phyloP scores from a whole-genome alignment of 2,888 invertebrate genomes.

The Rhabditoides inermis region DNA sequence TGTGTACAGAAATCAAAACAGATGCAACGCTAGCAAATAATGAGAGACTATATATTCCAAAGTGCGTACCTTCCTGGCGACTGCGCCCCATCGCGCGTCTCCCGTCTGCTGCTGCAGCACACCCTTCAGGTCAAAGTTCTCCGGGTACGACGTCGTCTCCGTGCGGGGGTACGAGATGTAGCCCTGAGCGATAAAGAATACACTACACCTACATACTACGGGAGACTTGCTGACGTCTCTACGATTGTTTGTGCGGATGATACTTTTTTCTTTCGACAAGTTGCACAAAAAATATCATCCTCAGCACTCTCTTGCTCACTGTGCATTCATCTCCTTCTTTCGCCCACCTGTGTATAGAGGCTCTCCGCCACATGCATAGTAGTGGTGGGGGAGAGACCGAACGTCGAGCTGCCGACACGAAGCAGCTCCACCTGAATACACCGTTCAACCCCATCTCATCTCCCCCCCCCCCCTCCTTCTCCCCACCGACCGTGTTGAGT shows the following conservation, averaged over 20 bases:
- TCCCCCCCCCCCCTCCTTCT: not conserved
- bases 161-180: slow-evolving; percentile 75
- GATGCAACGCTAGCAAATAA: too few species aligned
- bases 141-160: slow-evolving; percentile 90
- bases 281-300: slow-evolving; percentile 1
- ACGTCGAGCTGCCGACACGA: slow-evolving; percentile 38
- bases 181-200: slow-evolving; percentile 62
- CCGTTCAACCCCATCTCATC: not conserved
- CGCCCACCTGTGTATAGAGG: slow-evolving; percentile 68
- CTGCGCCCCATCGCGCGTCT: slow-evolving; percentile 70
- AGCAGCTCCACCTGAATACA: slow-evolving; percentile 31
- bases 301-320: not conserved
- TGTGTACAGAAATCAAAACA: too few species aligned
- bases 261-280: slow-evolving; percentile 4
- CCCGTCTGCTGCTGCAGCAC: slow-evolving; percentile 64
- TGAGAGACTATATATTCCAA: not conserved
- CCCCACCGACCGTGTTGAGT: slow-evolving; percentile 80
- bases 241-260: too few species aligned
- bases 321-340: not conserved
- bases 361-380: slow-evolving; percentile 67
- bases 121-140: slow-evolving; percentile 75
- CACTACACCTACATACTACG: slow-evolving; percentile 66
- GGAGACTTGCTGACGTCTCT: too few species aligned
- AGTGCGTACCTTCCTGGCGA: slow-evolving; percentile 66
- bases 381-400: slow-evolving; percentile 45